Conservation (phyloP, 2,113 vertebrate genomes). For the Caranx ignobilis region DNA sequence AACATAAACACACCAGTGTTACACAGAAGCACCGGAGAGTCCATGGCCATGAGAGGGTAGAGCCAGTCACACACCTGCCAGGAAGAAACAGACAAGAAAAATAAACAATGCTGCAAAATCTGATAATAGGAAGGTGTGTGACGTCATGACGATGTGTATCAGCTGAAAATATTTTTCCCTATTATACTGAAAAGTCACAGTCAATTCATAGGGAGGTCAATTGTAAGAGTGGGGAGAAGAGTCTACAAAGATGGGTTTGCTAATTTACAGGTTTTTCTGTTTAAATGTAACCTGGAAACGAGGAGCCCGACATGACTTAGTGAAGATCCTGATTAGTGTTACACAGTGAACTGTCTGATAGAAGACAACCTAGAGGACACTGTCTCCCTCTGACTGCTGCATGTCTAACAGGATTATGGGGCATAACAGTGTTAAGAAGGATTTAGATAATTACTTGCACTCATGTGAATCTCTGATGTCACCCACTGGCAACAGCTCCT, state of each 20-base stretch:
- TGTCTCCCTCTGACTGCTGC: conserved; percentile 45
- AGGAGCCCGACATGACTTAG: background rate
- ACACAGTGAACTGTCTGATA: conserved; percentile 3
- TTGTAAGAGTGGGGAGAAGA: background rate
- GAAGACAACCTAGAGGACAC: conserved; percentile 25
- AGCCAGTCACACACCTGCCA: conserved; percentile 96
- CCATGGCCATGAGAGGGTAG: conserved; percentile 91
- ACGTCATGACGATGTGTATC: background rate
- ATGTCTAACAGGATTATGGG: conserved; percentile 63
- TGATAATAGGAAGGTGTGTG: background rate
- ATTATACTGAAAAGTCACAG: background rate
- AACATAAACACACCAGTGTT: conserved; percentile 97
- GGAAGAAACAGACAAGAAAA: background rate
- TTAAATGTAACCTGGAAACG: background rate
- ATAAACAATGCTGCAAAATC: background rate
- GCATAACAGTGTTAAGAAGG: conserved; percentile 29
- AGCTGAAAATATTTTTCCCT: background rate
- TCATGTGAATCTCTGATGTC: conserved; percentile 65
- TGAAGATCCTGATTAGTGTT: conserved; percentile 2
- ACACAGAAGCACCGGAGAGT: conserved; percentile 94
- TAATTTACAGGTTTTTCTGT: background rate
- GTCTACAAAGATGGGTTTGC: background rate
- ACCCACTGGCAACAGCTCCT: conserved; percentile 33
- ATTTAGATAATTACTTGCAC: conserved; percentile 46
- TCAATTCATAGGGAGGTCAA: background rate